A percentile compares a stretch with the other conserved stretches of the same genome.
phyloP scores from a whole-genome alignment of 1,140 invertebrate species.

The Centruroides vittatus region DNA sequence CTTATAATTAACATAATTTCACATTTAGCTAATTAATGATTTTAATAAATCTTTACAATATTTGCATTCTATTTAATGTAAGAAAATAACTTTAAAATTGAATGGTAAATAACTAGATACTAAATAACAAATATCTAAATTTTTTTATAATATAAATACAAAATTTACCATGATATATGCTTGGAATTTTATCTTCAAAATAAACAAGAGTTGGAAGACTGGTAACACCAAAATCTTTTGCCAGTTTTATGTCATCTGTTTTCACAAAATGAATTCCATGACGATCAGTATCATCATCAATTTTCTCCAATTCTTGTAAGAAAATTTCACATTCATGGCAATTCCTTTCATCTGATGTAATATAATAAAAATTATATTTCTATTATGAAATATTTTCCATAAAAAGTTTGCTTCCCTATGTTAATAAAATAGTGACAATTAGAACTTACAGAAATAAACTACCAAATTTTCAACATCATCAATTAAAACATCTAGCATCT shows the following conservation, averaged over 20 bases:
- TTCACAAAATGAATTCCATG: conserved; percentile 89
- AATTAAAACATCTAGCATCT: conserved; percentile 74
- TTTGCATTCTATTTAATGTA: no score
- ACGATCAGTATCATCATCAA: conserved; percentile 84
- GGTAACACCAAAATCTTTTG: conserved; percentile 72
- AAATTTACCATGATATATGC: conserved; percentile 81
- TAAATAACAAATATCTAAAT: not conserved
- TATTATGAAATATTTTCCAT: not conserved
- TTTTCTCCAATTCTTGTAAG: conserved; percentile 77
- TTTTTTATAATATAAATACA: no score
- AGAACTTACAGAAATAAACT: conserved; percentile 75
- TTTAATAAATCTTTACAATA: no score
- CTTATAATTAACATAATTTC: no score
- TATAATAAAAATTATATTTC: not conserved
- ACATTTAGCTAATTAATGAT: no score
- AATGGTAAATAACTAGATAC: not conserved
- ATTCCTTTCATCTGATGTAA: conserved; percentile 43
- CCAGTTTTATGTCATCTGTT: conserved; percentile 73
- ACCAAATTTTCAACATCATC: conserved; percentile 80
- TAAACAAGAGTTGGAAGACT: conserved; percentile 42
- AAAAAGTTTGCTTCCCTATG: not conserved
- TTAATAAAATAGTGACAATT: not conserved
- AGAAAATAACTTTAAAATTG: no score
- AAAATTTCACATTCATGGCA: conserved; percentile 65
- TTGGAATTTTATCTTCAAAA: conserved; percentile 60